A percentile compares a stretch with the other conserved stretches of the same genome.
These are phyloP conservation scores for Calonectris borealis DNA, from an alignment of 2,113 vertebrate genomes.

Conservation along the genomic window DNA sequence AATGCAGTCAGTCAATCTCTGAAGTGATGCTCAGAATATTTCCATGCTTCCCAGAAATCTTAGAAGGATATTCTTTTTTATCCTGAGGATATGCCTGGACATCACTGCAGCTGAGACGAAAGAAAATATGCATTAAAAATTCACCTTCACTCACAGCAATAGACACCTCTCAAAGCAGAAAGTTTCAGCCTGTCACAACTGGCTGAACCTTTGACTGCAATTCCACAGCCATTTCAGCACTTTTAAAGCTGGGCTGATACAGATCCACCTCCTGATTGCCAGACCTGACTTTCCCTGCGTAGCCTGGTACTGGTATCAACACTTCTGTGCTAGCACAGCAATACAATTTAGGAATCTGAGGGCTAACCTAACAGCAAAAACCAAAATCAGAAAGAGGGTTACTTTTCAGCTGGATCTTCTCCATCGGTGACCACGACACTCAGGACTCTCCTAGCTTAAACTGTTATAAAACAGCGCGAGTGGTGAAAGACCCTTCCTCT, in stretches of 20 bases:
- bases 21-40: not conserved
- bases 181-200: not conserved
- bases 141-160: not conserved
- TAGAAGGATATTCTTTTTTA: not conserved
- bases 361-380: not conserved
- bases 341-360: not conserved
- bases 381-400: not conserved
- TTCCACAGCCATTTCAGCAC: not conserved
- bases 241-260: not conserved
- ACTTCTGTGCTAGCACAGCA: not conserved
- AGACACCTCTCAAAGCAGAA: not conserved
- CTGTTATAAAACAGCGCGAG: not conserved
- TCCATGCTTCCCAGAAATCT: not conserved
- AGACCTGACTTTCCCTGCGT: not conserved
- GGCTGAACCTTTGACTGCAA: not conserved
- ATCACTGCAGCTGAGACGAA: not conserved
- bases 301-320: not conserved
- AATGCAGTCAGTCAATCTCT: not conserved
- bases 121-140: not conserved
- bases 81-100: not conserved
- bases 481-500: not conserved
- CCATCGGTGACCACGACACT: rapidly evolving
- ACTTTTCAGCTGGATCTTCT: not conserved
- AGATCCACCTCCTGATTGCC: not conserved
- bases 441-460: not conserved